phyloP scores from a whole-genome alignment of 2,888 invertebrate species.

The Mythimna pallens region DNA sequence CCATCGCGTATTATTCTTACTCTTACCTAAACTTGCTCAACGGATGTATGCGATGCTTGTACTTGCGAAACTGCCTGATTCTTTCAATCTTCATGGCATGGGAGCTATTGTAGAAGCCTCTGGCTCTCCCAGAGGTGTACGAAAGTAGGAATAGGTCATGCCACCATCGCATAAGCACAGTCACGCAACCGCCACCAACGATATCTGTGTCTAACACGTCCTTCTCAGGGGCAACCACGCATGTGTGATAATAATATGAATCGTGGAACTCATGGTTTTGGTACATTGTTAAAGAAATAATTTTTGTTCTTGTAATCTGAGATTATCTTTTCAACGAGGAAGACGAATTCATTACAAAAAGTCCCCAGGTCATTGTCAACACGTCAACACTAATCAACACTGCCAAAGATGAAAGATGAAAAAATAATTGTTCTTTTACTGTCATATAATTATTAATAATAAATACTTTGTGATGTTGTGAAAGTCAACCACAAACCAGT shows the following conservation, averaged over 20 bases:
- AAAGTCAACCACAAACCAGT: not conserved
- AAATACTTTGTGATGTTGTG: not conserved
- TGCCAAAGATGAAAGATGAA: too few relatives aligned
- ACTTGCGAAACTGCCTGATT: slow-evolving; percentile 53
- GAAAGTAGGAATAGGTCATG: slow-evolving; percentile 55
- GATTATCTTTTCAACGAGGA: too few relatives aligned
- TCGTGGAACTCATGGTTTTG: slow-evolving; percentile 30
- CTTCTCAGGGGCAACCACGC: slow-evolving; percentile 51
- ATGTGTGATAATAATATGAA: slow-evolving; percentile 52
- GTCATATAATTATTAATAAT: too few relatives aligned
- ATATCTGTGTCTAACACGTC: slow-evolving; percentile 55
- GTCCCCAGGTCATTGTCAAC: too few relatives aligned
- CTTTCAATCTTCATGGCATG: slow-evolving; percentile 58
- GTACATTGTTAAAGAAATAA: slow-evolving; percentile 15
- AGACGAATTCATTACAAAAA: too few relatives aligned
- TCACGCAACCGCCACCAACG: slow-evolving; percentile 18
- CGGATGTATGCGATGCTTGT: slow-evolving; percentile 53
- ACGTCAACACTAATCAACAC: too few relatives aligned
- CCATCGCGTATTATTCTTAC: too few relatives aligned
- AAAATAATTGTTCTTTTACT: too few relatives aligned
- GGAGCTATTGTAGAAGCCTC: slow-evolving; percentile 50
- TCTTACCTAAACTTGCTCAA: slow-evolving; percentile 57
- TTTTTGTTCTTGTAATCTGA: too few relatives aligned
- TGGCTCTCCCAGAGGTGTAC: slow-evolving; percentile 19
- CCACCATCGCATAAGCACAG: slow-evolving; percentile 51